phyloP scores from a whole-genome alignment of 2,888 invertebrate genomes.

The Disparrhopalites patrizii region DNA sequence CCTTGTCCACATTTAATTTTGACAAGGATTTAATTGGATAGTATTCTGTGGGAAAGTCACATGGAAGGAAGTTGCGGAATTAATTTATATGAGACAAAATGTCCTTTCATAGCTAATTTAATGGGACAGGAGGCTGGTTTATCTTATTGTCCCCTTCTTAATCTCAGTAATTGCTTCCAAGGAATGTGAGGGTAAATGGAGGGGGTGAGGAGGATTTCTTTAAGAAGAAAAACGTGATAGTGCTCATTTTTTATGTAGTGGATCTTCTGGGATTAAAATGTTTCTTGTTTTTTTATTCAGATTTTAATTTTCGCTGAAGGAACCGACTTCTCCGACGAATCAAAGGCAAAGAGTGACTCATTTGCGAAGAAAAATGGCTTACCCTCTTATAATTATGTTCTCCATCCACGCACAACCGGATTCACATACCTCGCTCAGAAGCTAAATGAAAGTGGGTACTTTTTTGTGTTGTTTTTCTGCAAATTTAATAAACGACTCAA shows the following conservation, averaged over 20 bases:
- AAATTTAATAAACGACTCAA: neutral
- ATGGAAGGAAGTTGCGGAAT: too few relatives aligned
- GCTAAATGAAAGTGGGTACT: constrained; percentile 54
- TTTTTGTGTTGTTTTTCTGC: neutral
- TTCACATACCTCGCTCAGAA: constrained; percentile 56
- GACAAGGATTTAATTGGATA: too few relatives aligned
- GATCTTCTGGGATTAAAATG: constrained; percentile 35
- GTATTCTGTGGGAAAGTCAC: too few relatives aligned
- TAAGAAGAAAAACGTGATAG: neutral
- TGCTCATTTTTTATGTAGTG: neutral
- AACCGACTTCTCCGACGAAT: constrained; percentile 71
- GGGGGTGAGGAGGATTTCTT: too few relatives aligned
- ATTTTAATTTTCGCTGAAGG: constrained; percentile 81
- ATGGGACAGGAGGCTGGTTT: too few relatives aligned
- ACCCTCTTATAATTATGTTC: constrained; percentile 64
- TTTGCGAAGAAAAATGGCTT: constrained; percentile 65
- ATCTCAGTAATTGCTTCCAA: too few relatives aligned
- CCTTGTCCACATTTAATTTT: too few relatives aligned
- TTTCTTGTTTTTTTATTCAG: constrained; percentile 52
- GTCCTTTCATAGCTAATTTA: too few relatives aligned
- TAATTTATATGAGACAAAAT: too few relatives aligned
- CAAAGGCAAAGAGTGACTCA: constrained; percentile 64
- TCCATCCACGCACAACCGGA: constrained; percentile 84
- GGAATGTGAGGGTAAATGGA: neutral
- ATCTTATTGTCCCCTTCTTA: too few relatives aligned